Evolutionary conservation across 2,797 vertebrate genomes (phyloP).

Genomic region (Lophius americanus): DNA sequence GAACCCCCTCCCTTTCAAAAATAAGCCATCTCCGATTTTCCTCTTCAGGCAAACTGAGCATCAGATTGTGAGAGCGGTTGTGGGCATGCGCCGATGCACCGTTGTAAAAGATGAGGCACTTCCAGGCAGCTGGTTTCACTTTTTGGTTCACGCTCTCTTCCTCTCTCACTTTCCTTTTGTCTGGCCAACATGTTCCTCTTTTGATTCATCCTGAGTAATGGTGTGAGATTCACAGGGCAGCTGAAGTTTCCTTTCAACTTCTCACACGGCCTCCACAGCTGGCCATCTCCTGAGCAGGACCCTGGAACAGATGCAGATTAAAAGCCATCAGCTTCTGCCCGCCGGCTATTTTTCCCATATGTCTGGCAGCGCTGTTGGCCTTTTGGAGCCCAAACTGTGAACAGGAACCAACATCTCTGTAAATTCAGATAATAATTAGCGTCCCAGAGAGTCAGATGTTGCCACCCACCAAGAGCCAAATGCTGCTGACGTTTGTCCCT

Average conservation of each 20-base stretch:
- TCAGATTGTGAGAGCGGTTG: conserved; percentile 74
- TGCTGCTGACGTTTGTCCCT: neutral
- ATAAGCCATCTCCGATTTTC: conserved; percentile 69
- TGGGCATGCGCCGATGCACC: conserved; percentile 57
- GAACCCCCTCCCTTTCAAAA: neutral
- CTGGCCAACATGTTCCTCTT: conserved; percentile 75
- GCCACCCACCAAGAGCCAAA: neutral
- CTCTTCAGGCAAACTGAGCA: conserved; percentile 74
- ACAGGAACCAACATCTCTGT: conserved; percentile 5
- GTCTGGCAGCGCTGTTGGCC: conserved; percentile 20
- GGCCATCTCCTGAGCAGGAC: conserved; percentile 55
- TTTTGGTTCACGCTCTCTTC: conserved; percentile 59
- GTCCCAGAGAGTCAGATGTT: neutral
- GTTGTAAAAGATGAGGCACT: conserved; percentile 77
- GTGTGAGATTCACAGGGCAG: conserved; percentile 82
- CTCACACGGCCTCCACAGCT: conserved; percentile 68
- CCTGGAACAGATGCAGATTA: conserved; percentile 59
- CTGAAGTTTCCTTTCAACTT: conserved; percentile 76
- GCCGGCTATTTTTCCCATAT: conserved; percentile 49
- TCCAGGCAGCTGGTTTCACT: conserved; percentile 89
- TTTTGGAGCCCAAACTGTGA: neutral
- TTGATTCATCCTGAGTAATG: conserved; percentile 89
- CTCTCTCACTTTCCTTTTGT: conserved; percentile 62
- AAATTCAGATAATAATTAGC: conserved; percentile 15
- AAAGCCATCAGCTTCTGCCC: conserved; percentile 38